phyloP scores from a whole-genome alignment of 2,797 vertebrate genomes.

The Pangasius mekongensis region DNA sequence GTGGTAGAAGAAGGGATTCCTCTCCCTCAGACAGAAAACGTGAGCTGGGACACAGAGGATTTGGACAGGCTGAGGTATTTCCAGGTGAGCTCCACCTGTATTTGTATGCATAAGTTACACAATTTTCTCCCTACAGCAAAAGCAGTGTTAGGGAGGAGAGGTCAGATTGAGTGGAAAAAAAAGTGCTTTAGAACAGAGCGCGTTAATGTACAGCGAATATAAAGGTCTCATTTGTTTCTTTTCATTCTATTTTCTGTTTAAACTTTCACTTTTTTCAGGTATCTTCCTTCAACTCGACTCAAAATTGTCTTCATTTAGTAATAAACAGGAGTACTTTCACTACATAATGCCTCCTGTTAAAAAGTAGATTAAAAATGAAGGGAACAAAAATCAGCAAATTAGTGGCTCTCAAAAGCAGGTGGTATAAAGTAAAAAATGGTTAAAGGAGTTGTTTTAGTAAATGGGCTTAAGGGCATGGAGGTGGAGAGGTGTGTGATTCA shows the following conservation, averaged over 20 bases:
- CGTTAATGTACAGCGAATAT: constrained; percentile 80
- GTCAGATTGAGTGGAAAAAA: constrained; percentile 64
- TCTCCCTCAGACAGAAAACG: constrained; percentile 53
- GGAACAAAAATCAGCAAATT: constrained; percentile 42
- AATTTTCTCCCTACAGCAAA: constrained; percentile 68
- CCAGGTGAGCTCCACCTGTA: constrained; percentile 69
- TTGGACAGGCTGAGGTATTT: constrained; percentile 70
- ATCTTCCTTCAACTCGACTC: constrained; percentile 42
- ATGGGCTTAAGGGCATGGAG: constrained; percentile 32
- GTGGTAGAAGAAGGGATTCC: constrained; percentile 42
- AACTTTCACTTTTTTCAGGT: constrained; percentile 13
- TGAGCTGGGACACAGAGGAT: constrained; percentile 40
- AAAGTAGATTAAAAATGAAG: constrained; percentile 54
- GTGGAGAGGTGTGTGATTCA: constrained; percentile 47
- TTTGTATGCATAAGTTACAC: constrained; percentile 78
- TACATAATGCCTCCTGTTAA: constrained; percentile 42
- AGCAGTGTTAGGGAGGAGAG: constrained; percentile 53
- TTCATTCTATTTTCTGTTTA: constrained; percentile 38
- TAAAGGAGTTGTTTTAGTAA: constrained; percentile 28
- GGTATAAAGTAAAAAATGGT: constrained; percentile 21
- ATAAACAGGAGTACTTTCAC: constrained; percentile 46
- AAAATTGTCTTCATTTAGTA: constrained; percentile 62
- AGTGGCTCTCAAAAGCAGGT: constrained; percentile 51
- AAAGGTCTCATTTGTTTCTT: constrained; percentile 57
- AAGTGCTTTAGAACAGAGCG: constrained; percentile 78